phyloP scores from a whole-genome alignment of 2,797 vertebrate species.

The Eospalax fontanierii region DNA sequence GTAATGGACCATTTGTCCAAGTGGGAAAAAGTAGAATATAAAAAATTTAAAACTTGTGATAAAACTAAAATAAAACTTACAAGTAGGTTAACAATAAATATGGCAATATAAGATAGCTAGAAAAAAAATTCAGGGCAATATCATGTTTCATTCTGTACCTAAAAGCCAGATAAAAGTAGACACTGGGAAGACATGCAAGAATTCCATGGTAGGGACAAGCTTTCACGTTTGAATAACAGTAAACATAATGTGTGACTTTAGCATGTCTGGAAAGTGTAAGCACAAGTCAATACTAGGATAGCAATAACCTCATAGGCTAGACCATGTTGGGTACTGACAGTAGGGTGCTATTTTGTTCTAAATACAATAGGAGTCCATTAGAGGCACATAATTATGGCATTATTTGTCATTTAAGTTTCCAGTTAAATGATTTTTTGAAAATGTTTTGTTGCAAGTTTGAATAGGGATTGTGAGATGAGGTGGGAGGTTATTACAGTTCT shows the following conservation, averaged over 20 bases:
- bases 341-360: conserved; percentile 29
- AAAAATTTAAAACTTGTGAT: not conserved
- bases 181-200: not conserved
- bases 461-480: not conserved
- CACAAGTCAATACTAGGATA: not conserved
- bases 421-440: conserved; percentile 40
- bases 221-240: not conserved
- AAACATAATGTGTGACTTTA: not conserved
- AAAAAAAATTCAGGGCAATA: not conserved
- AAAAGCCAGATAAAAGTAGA: not conserved
- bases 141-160: not conserved
- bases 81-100: conserved; percentile 5
- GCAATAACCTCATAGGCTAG: not conserved
- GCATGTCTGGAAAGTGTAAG: not conserved
- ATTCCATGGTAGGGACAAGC: not conserved
- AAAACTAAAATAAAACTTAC: not conserved
- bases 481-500: conserved; percentile 17
- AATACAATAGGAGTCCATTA: not conserved
- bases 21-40: not conserved
- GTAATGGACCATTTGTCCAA: conserved; percentile 3
- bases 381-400: not conserved
- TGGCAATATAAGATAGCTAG: not conserved
- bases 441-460: conserved; percentile 34
- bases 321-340: not conserved
- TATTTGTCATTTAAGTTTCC: conserved; percentile 35